Conservation (phyloP, 1,140 invertebrate genomes). For the Trigoniulus corallinus region DNA sequence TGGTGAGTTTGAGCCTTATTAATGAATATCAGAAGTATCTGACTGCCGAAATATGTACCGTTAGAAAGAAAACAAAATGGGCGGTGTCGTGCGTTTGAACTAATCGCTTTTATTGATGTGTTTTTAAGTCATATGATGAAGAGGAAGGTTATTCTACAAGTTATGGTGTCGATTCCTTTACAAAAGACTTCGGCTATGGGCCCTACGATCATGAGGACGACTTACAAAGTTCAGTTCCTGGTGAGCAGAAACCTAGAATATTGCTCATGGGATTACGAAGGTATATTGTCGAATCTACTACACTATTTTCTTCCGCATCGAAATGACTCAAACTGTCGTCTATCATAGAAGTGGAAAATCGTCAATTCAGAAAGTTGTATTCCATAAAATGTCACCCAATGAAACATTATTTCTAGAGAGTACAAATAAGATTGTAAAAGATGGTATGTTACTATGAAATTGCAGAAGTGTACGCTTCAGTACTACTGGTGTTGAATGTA, state of each 20-base stretch:
- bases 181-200: conserved; percentile 83
- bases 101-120: neutral
- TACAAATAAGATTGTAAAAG: conserved; percentile 96
- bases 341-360: conserved; percentile 89
- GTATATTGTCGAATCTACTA: too few species aligned
- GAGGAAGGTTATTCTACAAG: conserved; percentile 36
- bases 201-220: conserved; percentile 60
- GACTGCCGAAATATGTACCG: too few species aligned
- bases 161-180: conserved; percentile 63
- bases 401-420: conserved; percentile 98
- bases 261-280: conserved; percentile 87
- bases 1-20: too few species aligned
- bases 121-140: conserved; percentile 30
- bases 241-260: conserved; percentile 76
- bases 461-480: too few species aligned
- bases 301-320: too few species aligned
- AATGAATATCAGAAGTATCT: too few species aligned
- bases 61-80: too few species aligned
- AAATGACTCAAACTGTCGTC: too few species aligned
- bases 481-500: too few species aligned
- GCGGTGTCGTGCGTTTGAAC: neutral
- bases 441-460: conserved; percentile 60
- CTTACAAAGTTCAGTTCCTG: conserved; percentile 35
- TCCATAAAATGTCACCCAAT: conserved; percentile 99
- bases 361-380: conserved; percentile 99